A percentile compares a stretch with the other conserved stretches of the same genome.
These are phyloP conservation scores for Cygnus buccinator DNA, from an alignment of 2,113 vertebrate genomes.

Conservation along the genomic window DNA sequence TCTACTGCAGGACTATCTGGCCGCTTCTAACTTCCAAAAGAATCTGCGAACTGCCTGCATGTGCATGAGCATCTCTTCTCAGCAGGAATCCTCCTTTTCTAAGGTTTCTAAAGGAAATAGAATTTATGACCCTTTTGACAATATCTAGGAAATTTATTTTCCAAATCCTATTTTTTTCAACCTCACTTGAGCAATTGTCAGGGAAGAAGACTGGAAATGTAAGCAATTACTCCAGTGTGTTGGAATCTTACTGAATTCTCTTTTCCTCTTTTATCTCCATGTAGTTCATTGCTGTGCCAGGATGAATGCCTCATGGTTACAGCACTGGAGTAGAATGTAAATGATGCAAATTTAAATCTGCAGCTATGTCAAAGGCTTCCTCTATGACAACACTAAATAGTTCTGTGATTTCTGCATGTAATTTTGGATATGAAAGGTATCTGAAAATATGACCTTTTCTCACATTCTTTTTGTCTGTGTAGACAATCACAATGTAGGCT, in stretches of 20 bases:
- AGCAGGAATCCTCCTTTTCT: not conserved
- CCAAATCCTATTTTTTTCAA: not conserved
- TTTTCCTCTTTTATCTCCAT: constrained; percentile 8
- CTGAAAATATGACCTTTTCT: not conserved
- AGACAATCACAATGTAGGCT: not conserved
- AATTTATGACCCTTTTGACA: not conserved
- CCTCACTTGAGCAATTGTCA: not conserved
- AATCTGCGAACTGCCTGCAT: not conserved
- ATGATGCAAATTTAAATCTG: not conserved
- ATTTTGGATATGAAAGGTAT: not conserved
- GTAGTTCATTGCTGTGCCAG: not conserved
- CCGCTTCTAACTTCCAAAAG: not conserved
- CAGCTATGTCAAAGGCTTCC: not conserved
- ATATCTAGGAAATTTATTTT: not conserved
- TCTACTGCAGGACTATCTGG: not conserved
- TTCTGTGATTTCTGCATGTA: not conserved
- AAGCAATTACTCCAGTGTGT: not conserved
- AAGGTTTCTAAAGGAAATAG: not conserved
- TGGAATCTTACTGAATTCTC: not conserved
- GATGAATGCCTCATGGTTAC: not conserved
- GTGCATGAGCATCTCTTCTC: not conserved
- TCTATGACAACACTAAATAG: not conserved
- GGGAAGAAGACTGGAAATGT: constrained; percentile 10
- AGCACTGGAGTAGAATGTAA: not conserved
- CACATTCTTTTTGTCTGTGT: not conserved